Evolutionary conservation across 2,113 vertebrate species (phyloP), one percentile per base, ranked within the genome.

Genomic region (Caranx melampygus): DNA sequence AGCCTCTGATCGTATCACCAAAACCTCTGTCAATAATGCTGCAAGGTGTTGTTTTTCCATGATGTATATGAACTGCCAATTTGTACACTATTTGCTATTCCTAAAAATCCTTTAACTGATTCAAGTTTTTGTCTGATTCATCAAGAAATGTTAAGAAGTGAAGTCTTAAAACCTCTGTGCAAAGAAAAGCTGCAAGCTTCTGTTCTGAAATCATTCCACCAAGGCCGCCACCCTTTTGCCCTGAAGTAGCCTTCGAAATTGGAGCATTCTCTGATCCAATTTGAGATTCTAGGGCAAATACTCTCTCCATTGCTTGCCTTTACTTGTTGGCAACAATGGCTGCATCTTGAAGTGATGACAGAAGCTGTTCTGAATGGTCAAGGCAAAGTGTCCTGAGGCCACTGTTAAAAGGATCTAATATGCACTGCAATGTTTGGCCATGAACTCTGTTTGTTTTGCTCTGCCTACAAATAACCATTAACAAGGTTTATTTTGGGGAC

Each of bases 181-280:
- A 58, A 57, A 59, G 9, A 64, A 76, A 81, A 73, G 57, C 42
- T 63, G 8, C 60, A 59, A 35, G 16, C 55, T 34, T 49, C 42
- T 66, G 35, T 71, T 68, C 55, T 5, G 45, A 74, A 82, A 74
- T 77, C 47, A 57, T 69, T 79, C 64, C 52, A 68, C 62, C 35
- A 58, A 11, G 42, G 26, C 83, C 34, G 42, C 47, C 65, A 65
- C 49, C 79, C 62, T 57, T 67, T 62, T 71, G 61, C 66, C 86
- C 78, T 64, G 70, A 62, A 72, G 75, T 75, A 60, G 60, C 71
- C 78, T 89, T 86, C 75, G 82, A 80, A 86, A 88, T 75, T 70
- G 45, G 52, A 84, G 70, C 73, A 66, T 64, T 88, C 80, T 71
- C 76, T 78, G 83, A 88, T 92, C 84, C 84, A 82, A 81, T 89